Base-by-base conservation (phyloP, 2,888 invertebrate species). In the Vannuccia rotundouncinata region DNA sequence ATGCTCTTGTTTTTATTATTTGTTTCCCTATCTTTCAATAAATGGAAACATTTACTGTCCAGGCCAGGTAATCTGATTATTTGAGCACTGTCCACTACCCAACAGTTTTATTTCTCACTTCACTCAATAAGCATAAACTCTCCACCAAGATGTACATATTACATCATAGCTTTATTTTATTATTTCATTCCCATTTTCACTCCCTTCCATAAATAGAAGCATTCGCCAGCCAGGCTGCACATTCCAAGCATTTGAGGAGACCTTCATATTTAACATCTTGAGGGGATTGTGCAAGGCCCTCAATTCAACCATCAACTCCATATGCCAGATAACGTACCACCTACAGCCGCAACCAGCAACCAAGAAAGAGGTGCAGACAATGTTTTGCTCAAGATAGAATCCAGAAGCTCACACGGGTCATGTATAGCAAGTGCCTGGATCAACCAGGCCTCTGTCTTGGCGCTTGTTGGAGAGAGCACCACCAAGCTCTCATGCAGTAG, bases 241-340 rank as follows among this genome's bases (percentile, higher is more conserved):
- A 66, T 66, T 66, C 66, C 66, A 27, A 66, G 66, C 13, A 66
- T 66, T 66, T 66, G 66, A 66, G 66, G 66, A 66, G 25, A 22
- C 66, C 5, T 66, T 66, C 25, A 22, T 66, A 5, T 5, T 22
- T 22, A 5, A 5, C 66, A 66, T 27, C 13, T 66, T 66, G 66
- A n/a, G n/a, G 66, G 66, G 22, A 66, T 66, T 66, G 66, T 27
- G 22, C 66, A 66, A 22, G 66, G 25, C 25, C 25, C 66, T 27
- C 66, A 66, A 66, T 27, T 66, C 17, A 5, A n/a, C 25, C 17
- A 17, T 22, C 5, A 2, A 5, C 13, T 66, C 22, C 66, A 66
- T 27, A 66, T 27, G 2, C 66, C 66, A 66, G 66, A 66, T 27
- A 66, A 66, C 22, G 25, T 66, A 17, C 66, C 66, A 66, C 66